phyloP scores from a whole-genome alignment of 2,797 vertebrate species.

The Helicolenus hilgendorfi region DNA sequence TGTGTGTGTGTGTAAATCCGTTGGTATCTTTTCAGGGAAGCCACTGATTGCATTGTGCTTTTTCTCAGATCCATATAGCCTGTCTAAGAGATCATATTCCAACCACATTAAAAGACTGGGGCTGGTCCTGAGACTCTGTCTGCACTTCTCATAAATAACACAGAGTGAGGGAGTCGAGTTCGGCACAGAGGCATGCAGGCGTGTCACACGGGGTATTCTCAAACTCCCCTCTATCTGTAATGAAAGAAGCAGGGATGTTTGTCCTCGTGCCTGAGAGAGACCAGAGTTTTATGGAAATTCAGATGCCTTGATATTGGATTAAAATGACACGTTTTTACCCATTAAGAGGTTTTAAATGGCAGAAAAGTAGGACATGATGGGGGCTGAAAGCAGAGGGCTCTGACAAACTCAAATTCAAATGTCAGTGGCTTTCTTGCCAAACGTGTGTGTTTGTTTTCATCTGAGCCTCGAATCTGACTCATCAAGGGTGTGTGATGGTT shows the following conservation, averaged over 20 bases:
- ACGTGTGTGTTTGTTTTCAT: conserved; percentile 37
- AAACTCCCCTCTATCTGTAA: conserved; percentile 37
- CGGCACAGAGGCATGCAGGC: conserved; percentile 23
- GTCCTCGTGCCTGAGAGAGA: conserved; percentile 18
- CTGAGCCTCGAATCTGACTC: conserved; percentile 57
- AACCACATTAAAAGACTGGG: conserved; percentile 78
- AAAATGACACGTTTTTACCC: conserved; percentile 29
- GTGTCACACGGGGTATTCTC: conserved; percentile 49
- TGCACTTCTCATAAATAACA: conserved; percentile 84
- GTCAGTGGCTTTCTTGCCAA: conserved; percentile 66
- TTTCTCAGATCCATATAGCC: conserved; percentile 67
- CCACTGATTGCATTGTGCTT: conserved; percentile 83
- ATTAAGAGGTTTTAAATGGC: conserved; percentile 56
- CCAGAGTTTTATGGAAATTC: conserved; percentile 23
- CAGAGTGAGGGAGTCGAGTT: conserved; percentile 55
- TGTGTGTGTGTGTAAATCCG: conserved; percentile 32
- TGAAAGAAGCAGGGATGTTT: conserved; percentile 41
- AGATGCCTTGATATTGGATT: conserved; percentile 10
- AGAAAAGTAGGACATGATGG: conserved; percentile 61
- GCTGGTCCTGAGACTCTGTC: conserved; percentile 66
- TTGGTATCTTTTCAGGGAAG: conserved; percentile 82
- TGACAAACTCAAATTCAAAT: conserved; percentile 70
- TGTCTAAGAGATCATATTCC: conserved; percentile 85
- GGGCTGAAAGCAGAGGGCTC: conserved; percentile 50
- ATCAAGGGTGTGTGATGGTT: conserved; percentile 56